Base-by-base conservation (phyloP, 2,888 invertebrate species). In the Cantharis rufa region DNA sequence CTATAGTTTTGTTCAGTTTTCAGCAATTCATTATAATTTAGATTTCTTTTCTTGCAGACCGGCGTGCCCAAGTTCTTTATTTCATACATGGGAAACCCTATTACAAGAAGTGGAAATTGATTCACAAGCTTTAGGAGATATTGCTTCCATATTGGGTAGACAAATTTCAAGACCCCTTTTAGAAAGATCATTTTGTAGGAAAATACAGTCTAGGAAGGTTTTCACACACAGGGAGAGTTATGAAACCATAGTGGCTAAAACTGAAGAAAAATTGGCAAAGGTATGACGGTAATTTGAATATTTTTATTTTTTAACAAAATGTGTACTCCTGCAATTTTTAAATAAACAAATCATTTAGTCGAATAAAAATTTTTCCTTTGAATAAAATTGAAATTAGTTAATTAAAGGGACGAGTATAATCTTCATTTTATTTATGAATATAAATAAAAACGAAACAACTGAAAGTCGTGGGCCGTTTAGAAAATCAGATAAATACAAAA, bases 81-180 rank as follows among this genome's bases (percentile, higher is more conserved):
- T 96, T 88, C 94, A 96, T 87, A 94, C 95, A 78, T 97, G 97
- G 97, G 97, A 97, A 89, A 94, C 94, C 79, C 90, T 97, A 78
- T 92, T 97, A 77, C 96, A 96, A 87, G 96, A 97, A 88, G 95
- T 96, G 79, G 97, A 97, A 89, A 94, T 95, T 62, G 96, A 97
- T 87, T 95, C 96, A 16, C 91, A 95, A 86, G 93, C 95, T 68
- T 94, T 95, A 88, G 93, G 94, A 85, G 96, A 96, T 86, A 93
- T 97, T 79, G 94, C 96, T 10, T 92, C 93, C 32, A 93, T 95
- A 27, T 90, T 97, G 76, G 94, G 93, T 76, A 90, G 94, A 72
- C 92, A 93, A 88, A 92, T 97, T 76, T 93, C 96, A 27, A 91
- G 96, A 62, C 95, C 96, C 64, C 92, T 96, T 76, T 90, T 96